These are phyloP conservation scores for Musca domestica DNA, from an alignment of 1,140 invertebrate species.

Conservation along the genomic window DNA sequence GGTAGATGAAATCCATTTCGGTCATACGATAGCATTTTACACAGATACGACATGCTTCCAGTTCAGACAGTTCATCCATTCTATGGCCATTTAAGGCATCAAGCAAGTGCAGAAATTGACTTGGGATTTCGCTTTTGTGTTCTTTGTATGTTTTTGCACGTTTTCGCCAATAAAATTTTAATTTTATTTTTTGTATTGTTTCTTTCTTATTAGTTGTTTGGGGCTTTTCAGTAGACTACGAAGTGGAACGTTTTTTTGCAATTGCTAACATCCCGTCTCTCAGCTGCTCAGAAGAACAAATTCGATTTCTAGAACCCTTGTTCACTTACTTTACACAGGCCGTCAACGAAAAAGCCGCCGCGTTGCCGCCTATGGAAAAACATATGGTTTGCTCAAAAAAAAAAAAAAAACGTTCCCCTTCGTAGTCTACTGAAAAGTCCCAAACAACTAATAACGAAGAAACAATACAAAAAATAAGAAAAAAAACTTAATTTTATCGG, in stretches of 20 bases:
- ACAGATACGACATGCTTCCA: constrained; percentile 26
- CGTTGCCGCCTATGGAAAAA: no score
- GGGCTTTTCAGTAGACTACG: no score
- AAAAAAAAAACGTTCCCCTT: not conserved
- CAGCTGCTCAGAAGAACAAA: no score
- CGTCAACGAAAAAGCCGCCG: no score
- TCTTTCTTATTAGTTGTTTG: not conserved
- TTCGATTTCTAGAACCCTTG: no score
- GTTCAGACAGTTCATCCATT: constrained; percentile 21
- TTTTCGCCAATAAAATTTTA: not conserved
- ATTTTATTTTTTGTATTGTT: not conserved
- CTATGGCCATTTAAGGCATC: no score
- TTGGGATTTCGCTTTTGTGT: not conserved
- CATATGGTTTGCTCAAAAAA: no score
- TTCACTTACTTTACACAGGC: no score
- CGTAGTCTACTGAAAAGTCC: no score
- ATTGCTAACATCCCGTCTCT: no score
- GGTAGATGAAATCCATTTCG: constrained; percentile 16
- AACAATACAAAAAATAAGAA: not conserved
- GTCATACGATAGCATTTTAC: constrained; percentile 21
- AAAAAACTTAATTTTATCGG: not conserved
- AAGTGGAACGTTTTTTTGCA: not conserved
- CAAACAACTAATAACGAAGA: not conserved
- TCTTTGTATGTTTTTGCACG: not conserved
- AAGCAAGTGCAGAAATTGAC: not conserved